A percentile compares a stretch with the other conserved stretches of the same genome.
Conservation (phyloP, 2,113 vertebrate genomes). For the Gasterosteus aculeatus region DNA sequence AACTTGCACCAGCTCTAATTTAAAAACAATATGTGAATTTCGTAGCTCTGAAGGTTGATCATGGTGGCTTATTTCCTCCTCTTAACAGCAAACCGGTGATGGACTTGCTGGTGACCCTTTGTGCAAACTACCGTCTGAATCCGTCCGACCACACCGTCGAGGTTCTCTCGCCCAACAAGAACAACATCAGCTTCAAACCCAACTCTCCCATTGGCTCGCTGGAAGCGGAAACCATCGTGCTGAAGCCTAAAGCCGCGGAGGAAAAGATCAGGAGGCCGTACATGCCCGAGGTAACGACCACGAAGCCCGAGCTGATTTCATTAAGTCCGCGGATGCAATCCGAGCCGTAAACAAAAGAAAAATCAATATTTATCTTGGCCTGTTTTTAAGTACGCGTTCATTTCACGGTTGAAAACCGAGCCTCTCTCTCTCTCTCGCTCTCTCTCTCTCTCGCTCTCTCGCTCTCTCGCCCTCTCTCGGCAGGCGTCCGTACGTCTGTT, state of each 20-base stretch:
- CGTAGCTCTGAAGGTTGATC: too few relatives aligned
- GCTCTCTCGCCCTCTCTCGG: background rate
- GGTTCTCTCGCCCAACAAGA: conserved; percentile 87
- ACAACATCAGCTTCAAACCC: conserved; percentile 89
- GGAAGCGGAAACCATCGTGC: conserved; percentile 88
- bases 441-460: too few relatives aligned
- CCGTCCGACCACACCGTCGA: conserved; percentile 91
- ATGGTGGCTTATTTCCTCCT: background rate
- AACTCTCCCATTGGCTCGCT: conserved; percentile 92
- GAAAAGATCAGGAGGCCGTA: conserved; percentile 84
- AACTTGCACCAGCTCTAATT: background rate
- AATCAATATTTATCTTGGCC: background rate
- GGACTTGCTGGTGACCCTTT: conserved; percentile 92
- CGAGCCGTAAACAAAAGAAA: background rate
- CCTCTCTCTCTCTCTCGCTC: conserved; percentile 28
- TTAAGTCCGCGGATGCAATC: background rate
- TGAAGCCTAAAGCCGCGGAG: conserved; percentile 89
- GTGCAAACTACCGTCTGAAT: conserved; percentile 91
- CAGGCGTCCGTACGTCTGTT: conserved; percentile 93
- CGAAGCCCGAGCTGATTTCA: background rate
- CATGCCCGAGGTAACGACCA: conserved; percentile 87
- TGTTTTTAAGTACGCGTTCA: background rate
- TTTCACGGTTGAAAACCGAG: background rate
- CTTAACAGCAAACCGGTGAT: conserved; percentile 90
- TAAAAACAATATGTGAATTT: background rate